phyloP scores from a whole-genome alignment of 2,113 vertebrate genomes.

The Oxyura jamaicensis region DNA sequence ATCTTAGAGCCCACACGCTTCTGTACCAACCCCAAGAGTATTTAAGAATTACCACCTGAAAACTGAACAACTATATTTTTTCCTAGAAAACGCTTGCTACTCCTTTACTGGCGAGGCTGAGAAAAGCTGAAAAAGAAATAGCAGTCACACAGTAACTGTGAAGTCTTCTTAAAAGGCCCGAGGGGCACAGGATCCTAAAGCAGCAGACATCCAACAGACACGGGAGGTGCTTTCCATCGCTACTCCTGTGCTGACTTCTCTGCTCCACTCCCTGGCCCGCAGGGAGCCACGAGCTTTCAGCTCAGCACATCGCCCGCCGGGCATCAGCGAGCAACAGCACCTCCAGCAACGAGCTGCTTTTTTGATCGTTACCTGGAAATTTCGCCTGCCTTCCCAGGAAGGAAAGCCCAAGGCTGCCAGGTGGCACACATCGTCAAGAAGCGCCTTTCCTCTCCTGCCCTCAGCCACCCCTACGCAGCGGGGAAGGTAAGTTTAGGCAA shows the following conservation, averaged over 20 bases:
- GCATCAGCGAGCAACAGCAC: neutral
- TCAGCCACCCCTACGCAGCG: neutral
- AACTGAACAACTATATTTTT: neutral
- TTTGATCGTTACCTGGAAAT: neutral
- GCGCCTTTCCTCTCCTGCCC: neutral
- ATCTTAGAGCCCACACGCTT: rapidly evolving
- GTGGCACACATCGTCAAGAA: neutral
- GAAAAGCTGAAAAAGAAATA: neutral
- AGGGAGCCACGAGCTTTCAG: neutral
- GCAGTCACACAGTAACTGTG: neutral
- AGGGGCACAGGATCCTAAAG: neutral
- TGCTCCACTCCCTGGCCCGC: neutral
- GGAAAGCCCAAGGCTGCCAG: neutral
- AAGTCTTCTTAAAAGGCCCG: neutral
- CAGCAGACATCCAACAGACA: neutral
- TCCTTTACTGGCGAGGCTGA: neutral
- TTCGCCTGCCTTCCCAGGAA: neutral
- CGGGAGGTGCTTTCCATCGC: neutral
- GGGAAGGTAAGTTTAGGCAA: neutral
- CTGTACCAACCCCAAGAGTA: neutral
- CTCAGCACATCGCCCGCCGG: neutral
- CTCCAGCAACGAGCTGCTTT: neutral
- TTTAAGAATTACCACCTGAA: neutral
- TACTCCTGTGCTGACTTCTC: neutral
- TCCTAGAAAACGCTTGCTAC: neutral